phyloP scores from a whole-genome alignment of 2,888 invertebrate genomes.

The Emmelina monodactyla region DNA sequence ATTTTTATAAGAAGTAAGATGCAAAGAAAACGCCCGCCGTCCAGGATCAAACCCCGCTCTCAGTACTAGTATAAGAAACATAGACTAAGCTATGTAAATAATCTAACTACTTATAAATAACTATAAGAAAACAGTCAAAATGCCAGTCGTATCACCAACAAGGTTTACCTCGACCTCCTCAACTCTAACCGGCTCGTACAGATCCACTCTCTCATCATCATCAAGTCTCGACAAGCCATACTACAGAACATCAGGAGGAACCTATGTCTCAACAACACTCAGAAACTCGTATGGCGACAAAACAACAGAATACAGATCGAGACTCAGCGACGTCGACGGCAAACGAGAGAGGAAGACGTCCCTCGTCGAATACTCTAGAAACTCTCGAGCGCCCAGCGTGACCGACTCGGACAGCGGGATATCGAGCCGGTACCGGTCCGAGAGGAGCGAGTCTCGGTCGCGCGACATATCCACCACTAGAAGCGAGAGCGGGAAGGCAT shows the following conservation, averaged over 20 bases:
- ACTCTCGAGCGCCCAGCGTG: constrained; percentile 47
- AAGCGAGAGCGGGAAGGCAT: constrained; percentile 58
- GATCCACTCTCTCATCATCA: constrained; percentile 49
- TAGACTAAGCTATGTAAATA: background rate
- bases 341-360: constrained; percentile 48
- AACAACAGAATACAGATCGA: constrained; percentile 42
- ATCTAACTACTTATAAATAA: background rate
- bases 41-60: constrained; percentile 31
- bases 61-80: background rate
- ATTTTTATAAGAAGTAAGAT: constrained; percentile 29
- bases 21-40: constrained; percentile 44
- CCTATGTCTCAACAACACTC: constrained; percentile 40
- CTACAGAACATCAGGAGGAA: constrained; percentile 49
- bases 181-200: constrained; percentile 54
- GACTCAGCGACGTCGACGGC: constrained; percentile 48
- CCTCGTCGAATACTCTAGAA: constrained; percentile 40
- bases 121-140: constrained; percentile 23
- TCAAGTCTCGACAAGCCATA: constrained; percentile 63
- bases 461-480: constrained; percentile 62
- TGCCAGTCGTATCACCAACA: constrained; percentile 69
- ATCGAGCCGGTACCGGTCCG: constrained; percentile 41
- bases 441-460: constrained; percentile 59
- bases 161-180: constrained; percentile 49
- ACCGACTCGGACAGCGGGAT: constrained; percentile 57
- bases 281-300: constrained; percentile 37